Percentiles rank a stretch among this genome's conserved stretches.
Evolutionary conservation across 1,140 invertebrate genomes (phyloP).

Genomic region (Nasonia longicornis): DNA sequence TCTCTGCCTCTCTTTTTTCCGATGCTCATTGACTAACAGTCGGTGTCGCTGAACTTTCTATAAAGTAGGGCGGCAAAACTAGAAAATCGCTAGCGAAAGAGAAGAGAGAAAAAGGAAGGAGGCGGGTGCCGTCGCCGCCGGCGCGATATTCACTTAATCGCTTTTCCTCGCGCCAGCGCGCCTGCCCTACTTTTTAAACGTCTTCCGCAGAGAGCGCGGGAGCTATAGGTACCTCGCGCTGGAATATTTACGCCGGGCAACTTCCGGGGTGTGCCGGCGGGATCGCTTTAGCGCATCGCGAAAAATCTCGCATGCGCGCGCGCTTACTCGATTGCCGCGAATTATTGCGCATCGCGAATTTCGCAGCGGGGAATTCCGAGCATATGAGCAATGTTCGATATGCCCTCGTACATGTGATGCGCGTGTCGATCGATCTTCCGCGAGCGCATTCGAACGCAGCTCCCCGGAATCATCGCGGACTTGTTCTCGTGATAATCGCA

Average conservation of each 20-base stretch:
- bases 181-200: neutral
- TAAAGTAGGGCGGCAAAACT: constrained; percentile 4
- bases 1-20: neutral
- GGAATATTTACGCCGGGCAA: constrained; percentile 3
- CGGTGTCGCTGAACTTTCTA: neutral
- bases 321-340: neutral
- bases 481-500: too few relatives aligned
- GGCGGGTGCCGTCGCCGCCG: neutral
- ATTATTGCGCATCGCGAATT: neutral
- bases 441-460: too few relatives aligned
- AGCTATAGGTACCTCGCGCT: neutral
- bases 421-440: neutral
- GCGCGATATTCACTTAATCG: constrained; percentile 18
- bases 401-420: neutral
- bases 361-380: neutral
- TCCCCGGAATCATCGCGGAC: too few relatives aligned
- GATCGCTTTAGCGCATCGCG: too few relatives aligned
- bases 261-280: neutral
- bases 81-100: neutral
- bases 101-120: neutral
- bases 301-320: neutral
- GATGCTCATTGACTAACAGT: neutral
- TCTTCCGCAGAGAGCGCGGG: neutral
- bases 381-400: neutral
- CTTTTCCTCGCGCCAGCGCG: neutral